A percentile compares a stretch with the other conserved stretches of the same genome.
Evolutionary conservation across 1,140 invertebrate species (phyloP).

Genomic region (Caenorhabditis elegans): WBcel235 BX284603.4:5191501-5192000

Average conservation of each 20-base stretch:
- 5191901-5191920: slow-evolving; percentile 89
- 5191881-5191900: slow-evolving; percentile 89
- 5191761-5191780: slow-evolving; percentile 92
- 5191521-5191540: slow-evolving; percentile 29
- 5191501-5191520: slow-evolving; percentile 47
- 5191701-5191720: slow-evolving; percentile 19
- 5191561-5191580: slow-evolving; percentile 44
- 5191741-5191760: slow-evolving; percentile 89
- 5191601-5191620: no score
- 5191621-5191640: slow-evolving; percentile 35
- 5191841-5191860: slow-evolving; percentile 68
- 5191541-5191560: slow-evolving; percentile 36
- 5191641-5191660: slow-evolving; percentile 36
- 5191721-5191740: slow-evolving; percentile 79
- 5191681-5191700: slow-evolving; percentile 35
- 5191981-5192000: slow-evolving; percentile 52
- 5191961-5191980: slow-evolving; percentile 85
- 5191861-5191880: slow-evolving; percentile 96
- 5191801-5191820: slow-evolving; percentile 83
- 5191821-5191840: slow-evolving; percentile 78
- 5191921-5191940: slow-evolving; percentile 89
- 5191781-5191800: slow-evolving; percentile 93
- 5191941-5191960: slow-evolving; percentile 84
- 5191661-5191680: background rate
- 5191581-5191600: no score